Evolutionary conservation across 2,113 vertebrate species (phyloP).

Genomic region (Brachypodius melanocephalos): DNA sequence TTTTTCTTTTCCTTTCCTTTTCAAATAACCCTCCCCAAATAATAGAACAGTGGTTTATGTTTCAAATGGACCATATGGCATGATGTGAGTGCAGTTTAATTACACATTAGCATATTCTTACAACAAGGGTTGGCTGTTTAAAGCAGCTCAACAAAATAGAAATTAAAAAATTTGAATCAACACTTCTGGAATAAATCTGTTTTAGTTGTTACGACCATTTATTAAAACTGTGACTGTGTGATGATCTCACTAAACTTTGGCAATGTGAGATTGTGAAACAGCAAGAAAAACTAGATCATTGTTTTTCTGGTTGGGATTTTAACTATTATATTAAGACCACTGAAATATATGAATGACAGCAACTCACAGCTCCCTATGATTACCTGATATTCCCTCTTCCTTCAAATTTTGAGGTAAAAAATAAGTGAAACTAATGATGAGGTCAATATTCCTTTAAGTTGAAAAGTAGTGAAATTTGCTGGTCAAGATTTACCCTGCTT

Average conservation of each 20-base stretch:
- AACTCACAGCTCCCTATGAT: background rate
- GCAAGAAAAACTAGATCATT: background rate
- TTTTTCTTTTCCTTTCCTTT: conserved; percentile 53
- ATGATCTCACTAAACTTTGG: background rate
- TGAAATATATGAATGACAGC: background rate
- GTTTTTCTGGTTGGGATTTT: background rate
- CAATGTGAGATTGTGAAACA: background rate
- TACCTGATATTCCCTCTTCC: background rate
- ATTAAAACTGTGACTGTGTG: background rate
- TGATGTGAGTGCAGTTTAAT: conserved; percentile 74
- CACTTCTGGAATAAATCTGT: conserved; percentile 44
- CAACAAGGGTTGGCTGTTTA: conserved; percentile 63
- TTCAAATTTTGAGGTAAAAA: conserved; percentile 12
- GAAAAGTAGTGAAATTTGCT: conserved; percentile 13
- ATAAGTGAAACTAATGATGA: background rate
- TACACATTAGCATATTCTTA: conserved; percentile 81
- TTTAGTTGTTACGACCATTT: background rate
- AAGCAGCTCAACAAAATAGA: conserved; percentile 74
- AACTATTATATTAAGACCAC: background rate
- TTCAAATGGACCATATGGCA: conserved; percentile 81
- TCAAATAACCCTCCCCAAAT: conserved; percentile 62
- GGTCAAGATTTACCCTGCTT: conserved; percentile 27
- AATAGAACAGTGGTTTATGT: conserved; percentile 74
- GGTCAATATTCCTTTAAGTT: conserved; percentile 44
- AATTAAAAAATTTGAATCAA: conserved; percentile 72